A percentile compares a stretch with the other conserved stretches of the same genome.
phyloP scores from a whole-genome alignment of 2,888 invertebrate species.

The Ellobium chinense region DNA sequence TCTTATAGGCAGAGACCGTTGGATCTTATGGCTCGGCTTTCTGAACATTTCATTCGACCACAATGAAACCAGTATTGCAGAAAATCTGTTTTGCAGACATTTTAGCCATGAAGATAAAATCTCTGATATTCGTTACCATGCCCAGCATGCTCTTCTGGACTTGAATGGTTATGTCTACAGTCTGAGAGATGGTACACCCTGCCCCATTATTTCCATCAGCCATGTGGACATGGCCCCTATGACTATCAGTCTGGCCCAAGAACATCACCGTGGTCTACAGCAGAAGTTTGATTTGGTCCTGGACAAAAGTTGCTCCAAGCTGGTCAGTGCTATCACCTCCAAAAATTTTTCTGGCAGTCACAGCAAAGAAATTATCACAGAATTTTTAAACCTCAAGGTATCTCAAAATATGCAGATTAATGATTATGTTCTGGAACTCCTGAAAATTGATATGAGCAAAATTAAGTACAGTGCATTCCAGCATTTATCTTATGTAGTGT shows the following conservation, averaged over 20 bases:
- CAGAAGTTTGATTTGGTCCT: conserved; percentile 30
- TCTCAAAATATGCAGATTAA: conserved; percentile 33
- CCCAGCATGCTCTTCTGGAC: conserved; percentile 31
- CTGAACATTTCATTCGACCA: conserved; percentile 37
- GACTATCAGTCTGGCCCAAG: conserved; percentile 38
- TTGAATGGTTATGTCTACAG: conserved; percentile 31
- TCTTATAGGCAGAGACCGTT: conserved; percentile 34
- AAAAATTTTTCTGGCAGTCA: background rate
- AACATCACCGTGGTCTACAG: conserved; percentile 30
- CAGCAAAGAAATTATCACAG: conserved; percentile 13
- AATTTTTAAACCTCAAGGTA: conserved; percentile 24
- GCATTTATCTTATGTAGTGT: conserved; percentile 15
- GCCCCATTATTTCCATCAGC: conserved; percentile 35
- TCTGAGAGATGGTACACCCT: conserved; percentile 24
- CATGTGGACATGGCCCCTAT: conserved; percentile 33
- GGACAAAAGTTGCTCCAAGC: conserved; percentile 3
- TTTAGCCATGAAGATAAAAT: conserved; percentile 30
- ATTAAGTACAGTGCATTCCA: conserved; percentile 11
- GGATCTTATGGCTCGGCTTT: conserved; percentile 44
- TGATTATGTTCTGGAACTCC: conserved; percentile 27
- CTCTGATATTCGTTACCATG: conserved; percentile 28
- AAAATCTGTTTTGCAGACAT: conserved; percentile 29
- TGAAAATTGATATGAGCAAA: conserved; percentile 23
- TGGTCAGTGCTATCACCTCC: conserved; percentile 5
- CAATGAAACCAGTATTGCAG: conserved; percentile 32